These are phyloP conservation scores for Lampropteryx suffumata DNA, from an alignment of 2,888 invertebrate species.

Conservation along the genomic window DNA sequence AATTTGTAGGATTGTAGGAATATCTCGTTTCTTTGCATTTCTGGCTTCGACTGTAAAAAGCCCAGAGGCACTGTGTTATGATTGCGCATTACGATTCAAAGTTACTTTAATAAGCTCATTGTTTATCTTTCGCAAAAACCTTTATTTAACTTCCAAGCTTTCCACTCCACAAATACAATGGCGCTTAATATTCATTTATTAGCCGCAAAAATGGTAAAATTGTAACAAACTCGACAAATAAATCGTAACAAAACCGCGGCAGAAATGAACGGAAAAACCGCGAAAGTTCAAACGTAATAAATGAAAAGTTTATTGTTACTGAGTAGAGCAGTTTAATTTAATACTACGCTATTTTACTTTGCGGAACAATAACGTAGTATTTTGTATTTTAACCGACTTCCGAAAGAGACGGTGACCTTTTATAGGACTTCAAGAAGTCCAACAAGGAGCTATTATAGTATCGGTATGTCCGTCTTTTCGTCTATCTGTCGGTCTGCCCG, in stretches of 20 bases:
- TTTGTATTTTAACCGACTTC: too few species aligned
- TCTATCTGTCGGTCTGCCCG: too few species aligned
- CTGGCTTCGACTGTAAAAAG: too few species aligned
- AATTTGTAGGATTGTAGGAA: too few species aligned
- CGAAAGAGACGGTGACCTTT: too few species aligned
- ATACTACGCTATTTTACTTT: background rate
- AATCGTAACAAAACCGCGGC: constrained; percentile 17
- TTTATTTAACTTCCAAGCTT: constrained; percentile 19
- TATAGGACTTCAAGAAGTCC: too few species aligned
- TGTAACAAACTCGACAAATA: constrained; percentile 15
- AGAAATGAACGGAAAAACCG: constrained; percentile 19
- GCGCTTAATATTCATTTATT: constrained; percentile 22
- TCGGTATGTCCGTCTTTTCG: too few species aligned
- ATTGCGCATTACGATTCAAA: background rate
- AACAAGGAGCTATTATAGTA: too few species aligned
- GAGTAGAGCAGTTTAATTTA: constrained; percentile 1
- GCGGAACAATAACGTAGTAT: too few species aligned
- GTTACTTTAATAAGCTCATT: background rate
- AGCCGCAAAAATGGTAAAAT: constrained; percentile 19
- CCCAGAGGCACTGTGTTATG: too few species aligned
- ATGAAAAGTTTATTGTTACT: constrained; percentile 16
- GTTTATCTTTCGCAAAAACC: background rate
- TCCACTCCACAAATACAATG: constrained; percentile 16
- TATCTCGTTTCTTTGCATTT: too few species aligned
- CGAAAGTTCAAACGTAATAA: constrained; percentile 30